Conservation (phyloP, 2,113 vertebrate genomes). For the Taurulus bubalis region DNA sequence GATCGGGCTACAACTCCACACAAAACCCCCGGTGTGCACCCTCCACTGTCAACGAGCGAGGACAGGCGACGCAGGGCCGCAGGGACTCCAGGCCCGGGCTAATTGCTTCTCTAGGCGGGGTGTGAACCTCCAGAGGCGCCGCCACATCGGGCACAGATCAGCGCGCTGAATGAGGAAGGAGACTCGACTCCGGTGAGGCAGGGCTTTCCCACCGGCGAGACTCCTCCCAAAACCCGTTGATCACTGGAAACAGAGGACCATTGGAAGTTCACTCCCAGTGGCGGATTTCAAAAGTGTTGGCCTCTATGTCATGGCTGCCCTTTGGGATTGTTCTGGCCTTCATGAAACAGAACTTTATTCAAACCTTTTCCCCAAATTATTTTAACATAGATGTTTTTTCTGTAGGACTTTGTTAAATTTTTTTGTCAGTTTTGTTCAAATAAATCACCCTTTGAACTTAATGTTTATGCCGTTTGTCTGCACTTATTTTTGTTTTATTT, state of each 20-base stretch:
- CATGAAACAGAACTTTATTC: neutral
- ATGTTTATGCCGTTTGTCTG: neutral
- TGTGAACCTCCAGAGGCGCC: slow-evolving; percentile 29
- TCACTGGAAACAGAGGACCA: neutral
- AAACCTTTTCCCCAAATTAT: neutral
- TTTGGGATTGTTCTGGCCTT: neutral
- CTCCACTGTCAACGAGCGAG: slow-evolving; percentile 6
- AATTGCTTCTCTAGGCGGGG: slow-evolving; percentile 38
- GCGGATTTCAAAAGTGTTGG: slow-evolving; percentile 53
- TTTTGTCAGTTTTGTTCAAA: too few species aligned
- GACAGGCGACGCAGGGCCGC: neutral
- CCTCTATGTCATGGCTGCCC: neutral
- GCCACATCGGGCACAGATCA: slow-evolving; percentile 8
- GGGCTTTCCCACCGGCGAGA: slow-evolving; percentile 61
- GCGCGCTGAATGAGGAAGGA: slow-evolving; percentile 58
- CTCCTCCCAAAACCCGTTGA: slow-evolving; percentile 68
- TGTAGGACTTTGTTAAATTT: neutral
- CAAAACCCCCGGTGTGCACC: neutral
- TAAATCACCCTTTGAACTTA: neutral
- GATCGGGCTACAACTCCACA: slow-evolving; percentile 31
- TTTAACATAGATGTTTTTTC: neutral
- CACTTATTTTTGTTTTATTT: neutral
- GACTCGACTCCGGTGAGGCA: slow-evolving; percentile 32
- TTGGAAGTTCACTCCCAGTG: slow-evolving; percentile 48
- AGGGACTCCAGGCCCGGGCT: slow-evolving; percentile 35